Base-by-base conservation (phyloP, 1,140 invertebrate genomes). In the Temnothorax nylanderi region DNA sequence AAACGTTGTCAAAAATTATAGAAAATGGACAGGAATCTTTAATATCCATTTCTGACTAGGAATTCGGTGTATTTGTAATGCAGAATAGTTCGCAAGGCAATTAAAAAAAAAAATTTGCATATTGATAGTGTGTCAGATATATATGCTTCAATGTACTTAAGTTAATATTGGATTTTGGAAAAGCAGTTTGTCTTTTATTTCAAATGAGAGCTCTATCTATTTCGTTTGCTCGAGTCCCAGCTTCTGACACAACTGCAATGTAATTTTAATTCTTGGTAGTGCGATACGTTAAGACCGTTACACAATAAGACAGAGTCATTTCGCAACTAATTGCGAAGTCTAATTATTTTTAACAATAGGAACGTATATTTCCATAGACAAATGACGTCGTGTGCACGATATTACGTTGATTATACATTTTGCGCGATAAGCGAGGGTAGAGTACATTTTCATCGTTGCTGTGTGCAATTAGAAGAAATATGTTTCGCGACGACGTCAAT, bases 331-430 rank as follows among this genome's bases (percentile, higher is more conserved):
- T 49, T 84, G 13, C 51, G 13, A 84, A 13, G 26, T 47, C 7
- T 84, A 82, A 82, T 82, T 82, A 74, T 74, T 74, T 81, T 44
- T n/a, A 51, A 47, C 5, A 37, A 41, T 7, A 37, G 5, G 6
- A 11, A 44, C 10, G n/a, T 32, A 58, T 2, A 16, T 72, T 58
- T 82, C 6, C 0, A 21, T 16, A 0, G 7, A 34, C 8, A 10
- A 56, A 7, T 2, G 21, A 16, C 16, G 8, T 13, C 10, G 8
- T 7, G 0, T 58, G 3, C 6, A 16, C 18, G 11, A 82, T 72
- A 56, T 82, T 82, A 60, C 58, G 34, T 60, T 60, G 54, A 84
- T 84, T 74, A 72, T 71, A 56, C 44, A 32, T 58, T 37, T 13
- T 47, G 16, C 13, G 11, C 67, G 6, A 71, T 72, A 58, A 71